Evolutionary conservation across 1,140 invertebrate genomes (phyloP).

Genomic region (Drosophila serrata): DNA sequence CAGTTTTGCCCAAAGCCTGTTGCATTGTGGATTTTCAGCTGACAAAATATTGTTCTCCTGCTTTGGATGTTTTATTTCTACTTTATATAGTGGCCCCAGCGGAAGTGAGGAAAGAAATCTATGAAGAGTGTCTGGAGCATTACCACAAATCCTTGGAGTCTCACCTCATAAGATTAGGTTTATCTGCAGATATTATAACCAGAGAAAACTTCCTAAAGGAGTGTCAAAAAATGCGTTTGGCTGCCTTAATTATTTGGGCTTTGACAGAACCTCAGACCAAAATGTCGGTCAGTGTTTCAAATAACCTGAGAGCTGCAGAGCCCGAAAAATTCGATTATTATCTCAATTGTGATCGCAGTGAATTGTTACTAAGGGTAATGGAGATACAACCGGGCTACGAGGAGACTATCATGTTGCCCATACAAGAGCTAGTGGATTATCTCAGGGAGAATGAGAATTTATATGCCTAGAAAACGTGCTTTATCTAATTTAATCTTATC

Average conservation of each 20-base stretch:
- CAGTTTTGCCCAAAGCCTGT: constrained; percentile 83
- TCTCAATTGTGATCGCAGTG: constrained; percentile 67
- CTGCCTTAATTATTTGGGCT: constrained; percentile 51
- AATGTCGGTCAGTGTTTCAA: constrained; percentile 48
- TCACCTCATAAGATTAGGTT: constrained; percentile 26
- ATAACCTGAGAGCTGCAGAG: constrained; percentile 56
- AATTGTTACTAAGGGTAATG: constrained; percentile 65
- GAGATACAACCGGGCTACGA: constrained; percentile 65
- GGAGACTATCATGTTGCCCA: constrained; percentile 59
- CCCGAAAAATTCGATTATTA: constrained; percentile 73
- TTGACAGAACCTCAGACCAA: constrained; percentile 69
- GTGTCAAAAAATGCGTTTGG: constrained; percentile 38
- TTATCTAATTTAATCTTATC: neutral
- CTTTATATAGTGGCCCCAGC: constrained; percentile 60
- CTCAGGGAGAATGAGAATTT: constrained; percentile 38
- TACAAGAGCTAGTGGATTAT: constrained; percentile 67
- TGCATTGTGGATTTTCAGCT: constrained; percentile 88
- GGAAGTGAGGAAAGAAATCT: constrained; percentile 17
- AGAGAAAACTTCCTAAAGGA: constrained; percentile 50
- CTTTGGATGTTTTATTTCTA: constrained; percentile 86
- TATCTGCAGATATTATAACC: constrained; percentile 29
- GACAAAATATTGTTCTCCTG: constrained; percentile 86
- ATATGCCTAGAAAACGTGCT: neutral
- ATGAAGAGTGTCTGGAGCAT: constrained; percentile 47
- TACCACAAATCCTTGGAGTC: constrained; percentile 44